Conservation (phyloP, 2,113 vertebrate genomes). For the Lichenostomus cassidix region DNA sequence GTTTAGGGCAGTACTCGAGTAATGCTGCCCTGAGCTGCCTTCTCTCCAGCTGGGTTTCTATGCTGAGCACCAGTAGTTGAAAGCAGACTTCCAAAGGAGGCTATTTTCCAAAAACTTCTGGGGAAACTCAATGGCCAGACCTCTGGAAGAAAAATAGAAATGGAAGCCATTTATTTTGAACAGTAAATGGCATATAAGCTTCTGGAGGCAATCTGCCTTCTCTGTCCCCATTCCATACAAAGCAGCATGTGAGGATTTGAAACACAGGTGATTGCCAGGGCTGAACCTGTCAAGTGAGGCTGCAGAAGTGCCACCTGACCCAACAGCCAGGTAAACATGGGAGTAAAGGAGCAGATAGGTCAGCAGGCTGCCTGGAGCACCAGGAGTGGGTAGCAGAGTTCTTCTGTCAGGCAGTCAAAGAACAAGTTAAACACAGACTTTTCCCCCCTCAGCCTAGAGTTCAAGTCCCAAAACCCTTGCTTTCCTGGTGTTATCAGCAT, state of each 20-base stretch:
- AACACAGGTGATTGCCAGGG: not conserved
- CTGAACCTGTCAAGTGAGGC: not conserved
- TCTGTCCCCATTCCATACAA: not conserved
- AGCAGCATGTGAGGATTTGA: not conserved
- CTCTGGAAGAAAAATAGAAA: not conserved
- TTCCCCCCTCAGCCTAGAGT: not conserved
- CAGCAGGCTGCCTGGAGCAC: not conserved
- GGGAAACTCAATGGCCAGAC: not conserved
- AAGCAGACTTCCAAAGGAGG: not conserved
- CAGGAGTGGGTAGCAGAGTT: not conserved
- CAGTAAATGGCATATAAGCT: not conserved
- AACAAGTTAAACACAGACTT: not conserved
- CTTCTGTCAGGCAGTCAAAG: not conserved
- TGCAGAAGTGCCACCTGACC: not conserved
- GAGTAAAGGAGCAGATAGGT: not conserved
- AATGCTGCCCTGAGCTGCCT: rapidly evolving
- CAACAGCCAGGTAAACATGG: not conserved
- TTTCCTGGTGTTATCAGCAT: not conserved
- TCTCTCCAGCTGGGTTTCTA: not conserved
- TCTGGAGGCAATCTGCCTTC: not conserved
- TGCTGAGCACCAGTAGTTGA: not conserved
- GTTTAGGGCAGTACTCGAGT: not conserved
- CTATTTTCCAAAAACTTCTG: not conserved
- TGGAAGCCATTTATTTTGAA: not conserved
- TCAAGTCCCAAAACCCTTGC: not conserved